These are phyloP conservation scores for Aphidius ervi DNA, from an alignment of 1,140 invertebrate genomes.

Conservation along the genomic window DNA sequence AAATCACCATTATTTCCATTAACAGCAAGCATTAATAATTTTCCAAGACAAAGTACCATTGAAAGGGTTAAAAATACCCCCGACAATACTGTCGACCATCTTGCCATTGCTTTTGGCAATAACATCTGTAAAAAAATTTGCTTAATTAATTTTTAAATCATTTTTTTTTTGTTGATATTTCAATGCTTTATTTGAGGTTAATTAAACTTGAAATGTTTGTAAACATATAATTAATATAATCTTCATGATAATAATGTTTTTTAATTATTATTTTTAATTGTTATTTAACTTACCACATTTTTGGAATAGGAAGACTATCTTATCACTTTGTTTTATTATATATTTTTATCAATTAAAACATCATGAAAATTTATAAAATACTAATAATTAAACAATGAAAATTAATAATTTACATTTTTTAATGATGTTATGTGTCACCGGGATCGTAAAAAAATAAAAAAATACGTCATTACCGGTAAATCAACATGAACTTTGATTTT, in stretches of 20 bases:
- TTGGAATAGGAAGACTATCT: conserved; percentile 3
- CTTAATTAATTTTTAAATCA: not conserved
- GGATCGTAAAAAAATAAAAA: no score
- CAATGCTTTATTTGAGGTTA: not conserved
- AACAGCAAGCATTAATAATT: conserved; percentile 47
- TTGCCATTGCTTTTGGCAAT: conserved; percentile 42
- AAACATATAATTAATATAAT: conserved; percentile 4
- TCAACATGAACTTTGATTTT: no score
- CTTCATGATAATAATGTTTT: no score
- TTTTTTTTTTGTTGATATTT: not conserved
- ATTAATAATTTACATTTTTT: no score
- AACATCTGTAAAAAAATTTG: not conserved
- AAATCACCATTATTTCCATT: conserved; percentile 52
- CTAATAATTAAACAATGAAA: no score
- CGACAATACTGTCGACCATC: conserved; percentile 51
- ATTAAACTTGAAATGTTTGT: not conserved
- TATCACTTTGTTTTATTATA: not conserved
- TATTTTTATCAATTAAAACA: conserved; percentile 1
- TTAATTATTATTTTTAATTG: not conserved
- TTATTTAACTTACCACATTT: not conserved
- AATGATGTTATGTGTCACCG: no score
- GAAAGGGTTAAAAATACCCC: conserved; percentile 50
- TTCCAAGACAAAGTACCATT: conserved; percentile 49
- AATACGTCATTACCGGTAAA: no score
- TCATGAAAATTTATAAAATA: not conserved